A percentile compares a stretch with the other conserved stretches of the same genome.
Evolutionary conservation across 2,113 vertebrate genomes (phyloP).

Genomic region (Okapia johnstoni): DNA sequence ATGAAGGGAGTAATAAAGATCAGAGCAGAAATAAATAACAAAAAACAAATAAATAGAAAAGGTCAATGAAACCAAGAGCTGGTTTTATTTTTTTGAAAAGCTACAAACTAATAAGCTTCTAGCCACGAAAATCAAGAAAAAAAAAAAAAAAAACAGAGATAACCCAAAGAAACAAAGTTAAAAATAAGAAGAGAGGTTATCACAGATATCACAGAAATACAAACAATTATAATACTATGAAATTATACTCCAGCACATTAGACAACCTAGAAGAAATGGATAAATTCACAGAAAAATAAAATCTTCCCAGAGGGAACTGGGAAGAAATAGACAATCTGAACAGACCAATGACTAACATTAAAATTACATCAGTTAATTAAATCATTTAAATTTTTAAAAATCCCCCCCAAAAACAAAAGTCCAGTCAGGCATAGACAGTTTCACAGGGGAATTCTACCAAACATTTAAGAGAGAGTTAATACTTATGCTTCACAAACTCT

Average conservation of each 20-base stretch:
- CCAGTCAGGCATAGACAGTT: background rate
- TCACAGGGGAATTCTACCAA: background rate
- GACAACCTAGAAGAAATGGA: background rate
- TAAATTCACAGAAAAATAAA: background rate
- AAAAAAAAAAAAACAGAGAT: background rate
- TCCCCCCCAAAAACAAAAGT: background rate
- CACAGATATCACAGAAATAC: background rate
- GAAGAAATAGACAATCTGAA: background rate
- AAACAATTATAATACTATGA: background rate
- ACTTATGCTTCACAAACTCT: background rate
- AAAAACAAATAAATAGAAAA: background rate
- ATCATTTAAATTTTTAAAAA: background rate
- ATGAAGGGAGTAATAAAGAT: background rate
- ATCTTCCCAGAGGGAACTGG: background rate
- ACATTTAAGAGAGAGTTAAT: background rate
- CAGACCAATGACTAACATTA: background rate
- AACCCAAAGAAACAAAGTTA: background rate
- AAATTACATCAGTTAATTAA: background rate
- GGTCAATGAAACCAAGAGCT: background rate
- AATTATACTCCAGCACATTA: background rate
- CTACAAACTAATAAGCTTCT: background rate
- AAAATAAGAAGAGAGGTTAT: background rate
- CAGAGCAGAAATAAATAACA: background rate
- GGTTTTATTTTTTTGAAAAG: background rate
- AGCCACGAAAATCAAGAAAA: background rate